Evolutionary conservation across 2,113 vertebrate genomes (phyloP).

Genomic region (Lepus timidus): DNA sequence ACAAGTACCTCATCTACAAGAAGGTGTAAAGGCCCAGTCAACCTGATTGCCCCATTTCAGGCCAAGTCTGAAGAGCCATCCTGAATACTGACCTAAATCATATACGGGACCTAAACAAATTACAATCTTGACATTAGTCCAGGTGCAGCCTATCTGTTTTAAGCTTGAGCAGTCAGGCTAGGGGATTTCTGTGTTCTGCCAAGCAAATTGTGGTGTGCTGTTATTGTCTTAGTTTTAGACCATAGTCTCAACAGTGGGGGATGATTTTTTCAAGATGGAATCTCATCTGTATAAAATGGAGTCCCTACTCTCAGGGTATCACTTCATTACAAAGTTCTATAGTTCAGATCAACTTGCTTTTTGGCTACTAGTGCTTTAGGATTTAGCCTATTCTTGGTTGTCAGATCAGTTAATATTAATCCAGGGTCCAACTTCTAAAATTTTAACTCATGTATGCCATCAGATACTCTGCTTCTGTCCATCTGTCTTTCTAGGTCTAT

Average conservation of each 20-base stretch:
- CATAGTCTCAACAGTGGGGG: no score
- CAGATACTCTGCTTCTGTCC: neutral
- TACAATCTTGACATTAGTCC: no score
- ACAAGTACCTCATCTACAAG: neutral
- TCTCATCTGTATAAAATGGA: no score
- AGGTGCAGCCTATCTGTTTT: no score
- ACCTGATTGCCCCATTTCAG: neutral
- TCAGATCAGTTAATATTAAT: neutral
- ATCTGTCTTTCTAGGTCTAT: neutral
- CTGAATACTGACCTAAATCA: no score
- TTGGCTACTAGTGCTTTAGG: neutral
- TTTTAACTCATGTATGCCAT: neutral
- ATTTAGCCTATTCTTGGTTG: neutral
- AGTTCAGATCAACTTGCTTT: neutral
- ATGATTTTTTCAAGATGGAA: no score
- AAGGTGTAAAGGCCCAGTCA: neutral
- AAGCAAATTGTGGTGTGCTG: no score
- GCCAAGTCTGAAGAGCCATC: neutral
- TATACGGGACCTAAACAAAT: no score
- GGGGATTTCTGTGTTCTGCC: no score
- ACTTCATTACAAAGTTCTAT: neutral
- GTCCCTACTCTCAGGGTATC: no score
- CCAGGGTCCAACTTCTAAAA: neutral
- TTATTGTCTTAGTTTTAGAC: no score
- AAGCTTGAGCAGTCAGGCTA: no score